Conservation (phyloP, 2,113 vertebrate genomes). For the Triplophysa dalaica region DNA sequence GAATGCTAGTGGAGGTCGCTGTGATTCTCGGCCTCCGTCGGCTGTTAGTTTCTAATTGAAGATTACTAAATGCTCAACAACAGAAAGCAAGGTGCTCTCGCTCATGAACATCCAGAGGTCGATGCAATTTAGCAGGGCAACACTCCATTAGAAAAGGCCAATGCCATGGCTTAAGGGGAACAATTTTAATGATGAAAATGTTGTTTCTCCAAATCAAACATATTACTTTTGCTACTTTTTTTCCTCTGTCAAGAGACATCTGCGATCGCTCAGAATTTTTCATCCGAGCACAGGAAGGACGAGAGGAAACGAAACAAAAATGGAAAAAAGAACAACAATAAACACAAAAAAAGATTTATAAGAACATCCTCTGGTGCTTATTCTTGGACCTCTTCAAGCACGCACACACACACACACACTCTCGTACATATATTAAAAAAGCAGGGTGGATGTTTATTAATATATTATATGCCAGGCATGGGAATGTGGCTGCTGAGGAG, state of each 20-base stretch:
- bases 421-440: conserved; percentile 59
- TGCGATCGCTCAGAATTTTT: conserved; percentile 86
- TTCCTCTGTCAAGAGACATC: conserved; percentile 71
- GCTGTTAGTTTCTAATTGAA: conserved; percentile 34
- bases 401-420: conserved; percentile 32
- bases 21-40: not conserved
- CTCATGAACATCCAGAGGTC: conserved; percentile 88
- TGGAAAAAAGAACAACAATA: conserved; percentile 47
- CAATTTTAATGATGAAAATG: conserved; percentile 91
- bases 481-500: conserved; percentile 80
- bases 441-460: conserved; percentile 55
- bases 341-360: conserved; percentile 65
- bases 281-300: conserved; percentile 57
- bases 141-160: conserved; percentile 95
- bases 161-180: conserved; percentile 87
- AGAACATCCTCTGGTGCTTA: conserved; percentile 54
- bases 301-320: conserved; percentile 47
- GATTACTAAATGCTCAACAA: conserved; percentile 32
- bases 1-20: not conserved
- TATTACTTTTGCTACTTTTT: conserved; percentile 58
- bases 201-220: conserved; percentile 92
- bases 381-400: conserved; percentile 38
- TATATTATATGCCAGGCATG: conserved; percentile 80
- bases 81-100: conserved; percentile 83
- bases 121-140: conserved; percentile 89